A percentile compares a stretch with the other conserved stretches of the same genome.
Conservation (phyloP, 2,888 invertebrate genomes). For the Cantharis rufa region DNA sequence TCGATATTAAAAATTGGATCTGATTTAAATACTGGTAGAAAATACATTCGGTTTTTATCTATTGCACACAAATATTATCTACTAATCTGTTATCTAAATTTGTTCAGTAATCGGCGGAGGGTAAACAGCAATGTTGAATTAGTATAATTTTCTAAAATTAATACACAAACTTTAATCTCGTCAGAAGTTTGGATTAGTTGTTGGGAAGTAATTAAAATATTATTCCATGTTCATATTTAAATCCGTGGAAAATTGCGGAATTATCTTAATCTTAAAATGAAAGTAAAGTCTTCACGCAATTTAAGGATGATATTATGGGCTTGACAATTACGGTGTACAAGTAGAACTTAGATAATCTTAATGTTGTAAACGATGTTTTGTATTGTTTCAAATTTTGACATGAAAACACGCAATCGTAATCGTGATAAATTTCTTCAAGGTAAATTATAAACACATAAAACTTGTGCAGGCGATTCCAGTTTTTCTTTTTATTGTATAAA, state of each 20-base stretch:
- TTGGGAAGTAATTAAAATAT: background rate
- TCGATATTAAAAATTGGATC: too few species aligned
- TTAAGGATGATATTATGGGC: background rate
- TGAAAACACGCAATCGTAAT: slow-evolving; percentile 17
- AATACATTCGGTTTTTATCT: background rate
- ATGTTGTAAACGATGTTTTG: slow-evolving; percentile 10
- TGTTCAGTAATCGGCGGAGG: background rate
- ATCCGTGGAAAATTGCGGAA: background rate
- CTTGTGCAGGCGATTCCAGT: background rate
- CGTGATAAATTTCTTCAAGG: background rate
- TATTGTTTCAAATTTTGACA: slow-evolving; percentile 15
- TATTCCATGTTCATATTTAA: background rate
- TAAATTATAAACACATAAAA: background rate
- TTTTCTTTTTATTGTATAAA: background rate
- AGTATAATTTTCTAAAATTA: background rate
- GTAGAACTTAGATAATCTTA: slow-evolving; percentile 16
- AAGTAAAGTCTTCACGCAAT: slow-evolving; percentile 19
- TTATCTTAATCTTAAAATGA: background rate
- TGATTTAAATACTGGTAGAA: too few species aligned
- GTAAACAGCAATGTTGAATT: background rate
- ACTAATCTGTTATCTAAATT: background rate
- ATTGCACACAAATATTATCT: background rate
- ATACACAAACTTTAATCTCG: background rate
- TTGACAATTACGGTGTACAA: slow-evolving; percentile 9
- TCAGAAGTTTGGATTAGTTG: background rate